Conservation (phyloP, 2,797 vertebrate genomes). For the Borostomias antarcticus region DNA sequence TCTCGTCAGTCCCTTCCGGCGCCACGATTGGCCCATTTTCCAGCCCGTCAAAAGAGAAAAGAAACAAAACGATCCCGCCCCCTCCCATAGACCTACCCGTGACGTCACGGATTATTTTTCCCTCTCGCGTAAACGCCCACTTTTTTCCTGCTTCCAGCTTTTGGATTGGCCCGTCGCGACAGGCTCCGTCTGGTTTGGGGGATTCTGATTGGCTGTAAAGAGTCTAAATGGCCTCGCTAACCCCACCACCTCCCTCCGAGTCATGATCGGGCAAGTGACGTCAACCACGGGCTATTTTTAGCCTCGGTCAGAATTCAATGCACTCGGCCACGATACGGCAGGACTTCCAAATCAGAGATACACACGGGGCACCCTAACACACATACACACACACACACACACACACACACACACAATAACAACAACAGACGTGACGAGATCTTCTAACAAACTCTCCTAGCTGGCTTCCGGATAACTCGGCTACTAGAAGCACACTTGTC, state of each 20-base stretch:
- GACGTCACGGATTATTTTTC: constrained; percentile 66
- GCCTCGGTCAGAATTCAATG: constrained; percentile 71
- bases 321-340: constrained; percentile 56
- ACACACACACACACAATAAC: no score
- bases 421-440: no score
- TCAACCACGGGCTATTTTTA: constrained; percentile 76
- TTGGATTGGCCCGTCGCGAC: constrained; percentile 46
- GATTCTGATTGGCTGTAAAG: constrained; percentile 54
- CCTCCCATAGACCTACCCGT: constrained; percentile 29
- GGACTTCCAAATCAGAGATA: constrained; percentile 44
- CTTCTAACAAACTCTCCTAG: no score
- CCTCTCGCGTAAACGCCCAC: constrained; percentile 48
- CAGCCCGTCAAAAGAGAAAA: constrained; percentile 48
- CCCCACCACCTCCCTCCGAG: constrained; percentile 50
- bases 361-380: not conserved
- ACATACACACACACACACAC: no score
- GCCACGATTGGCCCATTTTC: constrained; percentile 50
- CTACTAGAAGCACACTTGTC: no score
- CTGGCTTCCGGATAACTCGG: no score
- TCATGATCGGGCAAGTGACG: constrained; percentile 72
- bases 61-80: constrained; percentile 17
- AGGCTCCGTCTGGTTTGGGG: constrained; percentile 39
- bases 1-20: not conserved
- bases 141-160: constrained; percentile 13
- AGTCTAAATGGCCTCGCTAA: constrained; percentile 27